Evolutionary conservation across 2,113 vertebrate genomes (phyloP).

Genomic region (Cercopithecus mona): DNA sequence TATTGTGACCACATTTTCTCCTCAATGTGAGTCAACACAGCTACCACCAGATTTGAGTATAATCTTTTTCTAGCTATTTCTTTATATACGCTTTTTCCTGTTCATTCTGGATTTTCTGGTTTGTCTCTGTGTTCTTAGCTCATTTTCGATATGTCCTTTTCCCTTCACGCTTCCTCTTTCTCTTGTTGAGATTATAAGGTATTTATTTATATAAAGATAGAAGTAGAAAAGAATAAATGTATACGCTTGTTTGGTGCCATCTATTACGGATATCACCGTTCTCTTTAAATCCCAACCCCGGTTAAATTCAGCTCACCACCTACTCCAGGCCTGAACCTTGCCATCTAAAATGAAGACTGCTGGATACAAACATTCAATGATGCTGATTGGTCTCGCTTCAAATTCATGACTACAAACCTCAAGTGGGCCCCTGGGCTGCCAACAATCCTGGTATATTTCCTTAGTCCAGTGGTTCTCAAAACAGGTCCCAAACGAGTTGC

Average conservation of each 20-base stretch:
- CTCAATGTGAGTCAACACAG: neutral
- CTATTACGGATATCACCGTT: neutral
- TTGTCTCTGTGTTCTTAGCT: conserved; percentile 11
- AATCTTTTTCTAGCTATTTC: conserved; percentile 41
- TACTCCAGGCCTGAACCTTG: neutral
- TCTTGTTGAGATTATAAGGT: conserved; percentile 5
- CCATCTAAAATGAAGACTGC: neutral
- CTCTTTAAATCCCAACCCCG: conserved; percentile 19
- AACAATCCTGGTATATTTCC: neutral
- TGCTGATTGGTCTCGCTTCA: neutral
- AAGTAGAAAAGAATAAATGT: conserved; percentile 26
- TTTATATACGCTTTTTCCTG: neutral
- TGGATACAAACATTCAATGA: neutral
- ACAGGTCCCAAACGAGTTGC: neutral
- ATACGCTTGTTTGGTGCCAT: neutral
- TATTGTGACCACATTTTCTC: neutral
- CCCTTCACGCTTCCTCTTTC: neutral
- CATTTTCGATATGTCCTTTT: conserved; percentile 6
- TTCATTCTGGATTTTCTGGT: conserved; percentile 27
- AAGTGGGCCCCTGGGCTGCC: neutral
- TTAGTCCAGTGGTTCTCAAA: conserved; percentile 13
- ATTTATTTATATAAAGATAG: neutral
- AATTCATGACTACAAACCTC: neutral
- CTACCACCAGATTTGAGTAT: neutral
- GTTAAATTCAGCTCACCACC: conserved; percentile 1